Conservation (phyloP, 92 coral and sea anemone genomes). For the Phenganax marumi region DNA sequence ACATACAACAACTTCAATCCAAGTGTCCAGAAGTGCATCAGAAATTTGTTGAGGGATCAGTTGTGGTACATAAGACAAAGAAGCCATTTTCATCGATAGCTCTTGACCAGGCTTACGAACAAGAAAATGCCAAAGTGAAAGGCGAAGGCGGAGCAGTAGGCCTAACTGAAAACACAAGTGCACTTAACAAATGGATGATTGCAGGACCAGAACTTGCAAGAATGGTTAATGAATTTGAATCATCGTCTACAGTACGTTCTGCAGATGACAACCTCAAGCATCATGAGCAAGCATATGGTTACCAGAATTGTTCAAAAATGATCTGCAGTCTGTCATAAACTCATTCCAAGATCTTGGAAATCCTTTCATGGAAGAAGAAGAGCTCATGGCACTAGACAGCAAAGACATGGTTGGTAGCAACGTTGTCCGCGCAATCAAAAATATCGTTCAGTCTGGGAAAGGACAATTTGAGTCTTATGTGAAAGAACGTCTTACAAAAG, state of each 20-base stretch:
- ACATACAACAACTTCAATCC: background rate
- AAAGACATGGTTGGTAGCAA: no score
- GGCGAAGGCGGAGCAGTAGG: no score
- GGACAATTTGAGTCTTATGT: constrained; percentile 48
- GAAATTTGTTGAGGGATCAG: no score
- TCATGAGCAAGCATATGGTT: constrained; percentile 45
- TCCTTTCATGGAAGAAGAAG: constrained; percentile 65
- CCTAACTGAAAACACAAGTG: no score
- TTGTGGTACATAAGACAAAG: no score
- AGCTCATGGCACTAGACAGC: no score
- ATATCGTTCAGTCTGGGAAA: constrained; percentile 42
- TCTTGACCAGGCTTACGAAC: no score
- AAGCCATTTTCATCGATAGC: no score
- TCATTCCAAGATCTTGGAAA: constrained; percentile 61
- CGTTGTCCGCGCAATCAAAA: no score
- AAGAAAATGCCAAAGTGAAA: no score
- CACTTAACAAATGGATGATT: constrained; percentile 60
- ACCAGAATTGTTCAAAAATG: constrained; percentile 48
- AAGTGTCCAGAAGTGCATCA: background rate
- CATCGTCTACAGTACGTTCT: background rate
- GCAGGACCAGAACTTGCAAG: constrained; percentile 59
- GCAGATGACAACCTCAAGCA: constrained; percentile 32
- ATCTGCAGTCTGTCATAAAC: constrained; percentile 41
- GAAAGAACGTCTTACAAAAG: constrained; percentile 47
- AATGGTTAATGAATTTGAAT: constrained; percentile 62